Conservation (phyloP, 2,113 vertebrate genomes). For the Sinocyclocheilus anophthalmus region DNA sequence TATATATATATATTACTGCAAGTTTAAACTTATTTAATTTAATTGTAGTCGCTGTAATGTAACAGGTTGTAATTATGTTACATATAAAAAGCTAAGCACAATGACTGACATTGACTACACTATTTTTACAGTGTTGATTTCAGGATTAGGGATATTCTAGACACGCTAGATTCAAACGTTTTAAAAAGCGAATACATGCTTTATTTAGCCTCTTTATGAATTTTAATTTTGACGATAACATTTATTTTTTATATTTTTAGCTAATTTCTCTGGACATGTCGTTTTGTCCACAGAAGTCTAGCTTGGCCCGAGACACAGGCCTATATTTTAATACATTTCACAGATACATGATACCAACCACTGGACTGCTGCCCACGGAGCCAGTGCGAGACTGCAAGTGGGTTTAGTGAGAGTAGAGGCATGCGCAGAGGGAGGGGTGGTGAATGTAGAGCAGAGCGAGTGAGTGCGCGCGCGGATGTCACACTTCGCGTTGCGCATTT, state of each 20-base stretch:
- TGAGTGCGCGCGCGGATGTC: conserved; percentile 55
- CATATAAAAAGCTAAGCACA: not conserved
- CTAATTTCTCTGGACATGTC: not conserved
- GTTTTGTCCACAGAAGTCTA: no score
- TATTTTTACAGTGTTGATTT: not conserved
- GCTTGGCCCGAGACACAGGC: not conserved
- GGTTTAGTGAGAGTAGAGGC: conserved; percentile 62
- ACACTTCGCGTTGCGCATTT: conserved; percentile 52
- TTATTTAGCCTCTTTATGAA: not conserved
- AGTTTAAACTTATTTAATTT: not conserved
- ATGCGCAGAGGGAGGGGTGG: conserved; percentile 77
- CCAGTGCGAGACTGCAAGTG: conserved; percentile 54
- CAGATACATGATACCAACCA: not conserved
- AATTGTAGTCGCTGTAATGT: not conserved
- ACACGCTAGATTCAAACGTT: not conserved
- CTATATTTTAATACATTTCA: not conserved
- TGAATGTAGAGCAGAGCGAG: conserved; percentile 64
- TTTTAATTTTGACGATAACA: not conserved
- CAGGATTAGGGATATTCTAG: not conserved
- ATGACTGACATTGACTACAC: not conserved
- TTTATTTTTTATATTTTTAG: not conserved
- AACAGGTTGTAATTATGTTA: no score
- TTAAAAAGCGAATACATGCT: not conserved
- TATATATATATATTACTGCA: no score
- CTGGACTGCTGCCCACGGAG: conserved; percentile 4